phyloP scores from a whole-genome alignment of 2,113 vertebrate species.

The Syngnathus floridae region DNA sequence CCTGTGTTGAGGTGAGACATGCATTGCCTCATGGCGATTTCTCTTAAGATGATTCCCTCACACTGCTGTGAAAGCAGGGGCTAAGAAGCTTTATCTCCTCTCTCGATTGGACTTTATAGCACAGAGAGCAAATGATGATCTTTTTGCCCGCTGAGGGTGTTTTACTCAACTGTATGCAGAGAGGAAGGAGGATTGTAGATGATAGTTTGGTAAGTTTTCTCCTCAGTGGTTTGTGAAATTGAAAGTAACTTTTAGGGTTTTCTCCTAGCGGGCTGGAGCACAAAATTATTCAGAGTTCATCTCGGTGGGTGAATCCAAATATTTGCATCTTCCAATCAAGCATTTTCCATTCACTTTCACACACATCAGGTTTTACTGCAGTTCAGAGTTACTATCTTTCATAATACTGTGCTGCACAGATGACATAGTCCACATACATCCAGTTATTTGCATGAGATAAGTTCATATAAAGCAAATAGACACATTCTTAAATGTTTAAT shows the following conservation, averaged over 20 bases:
- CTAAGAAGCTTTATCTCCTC: not conserved
- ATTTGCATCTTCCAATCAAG: not conserved
- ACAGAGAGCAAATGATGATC: constrained; percentile 39
- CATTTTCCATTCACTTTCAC: not conserved
- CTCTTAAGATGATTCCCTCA: constrained; percentile 2
- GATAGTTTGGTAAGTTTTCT: constrained; percentile 48
- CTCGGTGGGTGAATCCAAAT: not conserved
- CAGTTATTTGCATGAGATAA: constrained; percentile 4
- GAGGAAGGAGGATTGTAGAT: constrained; percentile 27
- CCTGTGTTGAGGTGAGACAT: constrained; percentile 33
- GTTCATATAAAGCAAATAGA: constrained; percentile 9
- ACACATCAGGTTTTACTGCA: too few relatives aligned
- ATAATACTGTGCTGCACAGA: not conserved
- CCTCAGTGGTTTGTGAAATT: constrained; percentile 17
- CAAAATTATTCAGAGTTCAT: not conserved
- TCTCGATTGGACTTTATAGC: constrained; percentile 7
- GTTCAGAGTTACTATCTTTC: too few relatives aligned
- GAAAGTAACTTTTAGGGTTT: not conserved
- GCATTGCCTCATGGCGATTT: constrained; percentile 12
- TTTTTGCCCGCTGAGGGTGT: constrained; percentile 52
- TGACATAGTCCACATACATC: too few relatives aligned
- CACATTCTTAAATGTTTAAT: constrained; percentile 4
- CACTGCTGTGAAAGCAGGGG: not conserved
- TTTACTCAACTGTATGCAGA: constrained; percentile 57
- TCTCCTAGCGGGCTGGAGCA: not conserved